Evolutionary conservation across 2,113 vertebrate genomes (phyloP), one percentile per base, ranked within the genome.

Genomic region (Lepus americanus): DNA sequence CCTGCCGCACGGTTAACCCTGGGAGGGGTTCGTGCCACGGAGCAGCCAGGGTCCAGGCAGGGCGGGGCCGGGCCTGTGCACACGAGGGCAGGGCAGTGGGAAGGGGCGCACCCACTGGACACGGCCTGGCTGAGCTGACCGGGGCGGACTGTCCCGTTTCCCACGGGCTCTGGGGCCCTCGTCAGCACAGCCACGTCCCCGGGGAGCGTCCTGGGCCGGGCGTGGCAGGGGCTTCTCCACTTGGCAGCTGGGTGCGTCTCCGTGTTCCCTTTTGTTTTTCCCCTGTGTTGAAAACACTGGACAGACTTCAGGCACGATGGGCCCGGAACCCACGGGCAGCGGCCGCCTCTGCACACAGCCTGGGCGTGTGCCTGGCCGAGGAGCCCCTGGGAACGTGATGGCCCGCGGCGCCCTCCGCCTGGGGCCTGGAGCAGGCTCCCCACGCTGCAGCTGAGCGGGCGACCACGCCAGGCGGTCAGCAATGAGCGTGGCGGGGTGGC

Each of bases 121-220:
- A 20, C 1, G 29, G 31, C 22, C 53, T 13, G 0, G 51, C 19
- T 14, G 53, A 67, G 63, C 66, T 3, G 55, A 4, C 12, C 74
- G 14, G 10, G 69, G 13, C 0, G 0, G 2, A 3, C 27, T 9
- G 9, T 17, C 9, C 25, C 22, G 3, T 5, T n/a, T 13, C 16
- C 36, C 7, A 0, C 14, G 33, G 53, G 61, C 0, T 7, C 12
- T 59, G 55, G 55, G 55, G 5, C 66, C 44, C 7, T 44, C 17
- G 55, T 59, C 55, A 59, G 55, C 13, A 59, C 14, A 59, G 55
- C 55, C 17, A 17, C 22, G 55, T 16, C 49, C 49, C 51, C 12
- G 49, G 51, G 29, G 49, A 55, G 14, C 9, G 3, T 22, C 49
- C 27, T n/a, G 77, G 77, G 20, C 51, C 2, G 55, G 55, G 55